Percentiles rank a stretch among this genome's conserved stretches.
phyloP scores from a whole-genome alignment of 2,797 vertebrate genomes.

The Vipera ursinii region DNA sequence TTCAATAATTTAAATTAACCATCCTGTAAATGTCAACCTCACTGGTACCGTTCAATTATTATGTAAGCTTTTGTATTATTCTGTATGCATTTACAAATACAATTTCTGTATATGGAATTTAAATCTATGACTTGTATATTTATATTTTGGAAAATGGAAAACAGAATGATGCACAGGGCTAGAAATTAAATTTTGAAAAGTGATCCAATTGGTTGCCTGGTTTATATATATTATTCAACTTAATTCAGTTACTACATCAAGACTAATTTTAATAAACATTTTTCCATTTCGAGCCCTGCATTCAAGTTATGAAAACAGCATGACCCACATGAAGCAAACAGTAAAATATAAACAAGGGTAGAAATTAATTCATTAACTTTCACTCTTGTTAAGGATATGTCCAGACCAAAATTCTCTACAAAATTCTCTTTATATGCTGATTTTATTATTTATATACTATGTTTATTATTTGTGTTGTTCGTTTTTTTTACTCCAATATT shows the following conservation, averaged over 20 bases:
- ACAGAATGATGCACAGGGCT: slow-evolving; percentile 67
- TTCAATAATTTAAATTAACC: slow-evolving; percentile 49
- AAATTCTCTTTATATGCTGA: not conserved
- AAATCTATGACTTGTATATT: slow-evolving; percentile 28
- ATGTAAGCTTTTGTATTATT: slow-evolving; percentile 43
- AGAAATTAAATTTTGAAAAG: slow-evolving; percentile 64
- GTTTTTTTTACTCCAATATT: not conserved
- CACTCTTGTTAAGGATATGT: slow-evolving; percentile 54
- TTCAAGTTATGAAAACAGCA: slow-evolving; percentile 63
- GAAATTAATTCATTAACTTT: slow-evolving; percentile 73
- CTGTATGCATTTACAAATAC: slow-evolving; percentile 40
- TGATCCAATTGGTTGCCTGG: slow-evolving; percentile 42
- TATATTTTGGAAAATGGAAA: slow-evolving; percentile 46
- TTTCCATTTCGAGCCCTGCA: slow-evolving; percentile 70
- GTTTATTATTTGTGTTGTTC: not conserved
- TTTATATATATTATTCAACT: slow-evolving; percentile 33
- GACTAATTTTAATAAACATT: slow-evolving; percentile 52
- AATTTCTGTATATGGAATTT: slow-evolving; percentile 45
- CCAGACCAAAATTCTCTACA: slow-evolving; percentile 20
- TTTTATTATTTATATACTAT: not conserved
- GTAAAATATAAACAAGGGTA: slow-evolving; percentile 71
- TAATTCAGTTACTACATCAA: slow-evolving; percentile 29
- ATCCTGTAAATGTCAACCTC: slow-evolving; percentile 50
- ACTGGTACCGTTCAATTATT: slow-evolving; percentile 37
- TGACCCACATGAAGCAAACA: slow-evolving; percentile 63